phyloP scores from a whole-genome alignment of 2,113 vertebrate species.

The Ptychochromis oligacanthus region DNA sequence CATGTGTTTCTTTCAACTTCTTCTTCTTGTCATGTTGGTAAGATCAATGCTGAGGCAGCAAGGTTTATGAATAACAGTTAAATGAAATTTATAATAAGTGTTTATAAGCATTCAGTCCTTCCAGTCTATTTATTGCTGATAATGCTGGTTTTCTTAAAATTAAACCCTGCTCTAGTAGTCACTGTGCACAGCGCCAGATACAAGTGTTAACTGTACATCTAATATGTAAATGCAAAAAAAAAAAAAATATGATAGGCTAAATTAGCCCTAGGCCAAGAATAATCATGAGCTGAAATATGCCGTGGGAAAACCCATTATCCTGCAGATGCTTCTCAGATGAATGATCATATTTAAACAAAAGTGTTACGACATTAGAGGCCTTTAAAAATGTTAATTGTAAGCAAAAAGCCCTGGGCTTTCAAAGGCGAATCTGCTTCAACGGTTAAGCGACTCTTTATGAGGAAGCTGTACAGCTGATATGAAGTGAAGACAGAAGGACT shows the following conservation, averaged over 20 bases:
- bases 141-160: neutral
- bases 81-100: neutral
- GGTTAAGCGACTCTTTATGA: constrained; percentile 9
- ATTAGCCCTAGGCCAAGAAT: constrained; percentile 28
- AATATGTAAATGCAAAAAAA: constrained; percentile 30
- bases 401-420: constrained; percentile 38
- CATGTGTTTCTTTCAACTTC: neutral
- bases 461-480: constrained; percentile 2
- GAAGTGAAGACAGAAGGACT: constrained; percentile 5
- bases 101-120: neutral
- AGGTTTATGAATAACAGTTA: neutral
- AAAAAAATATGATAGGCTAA: constrained; percentile 13
- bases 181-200: constrained; percentile 1
- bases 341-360: constrained; percentile 52
- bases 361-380: constrained; percentile 55
- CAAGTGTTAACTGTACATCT: constrained; percentile 19
- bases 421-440: constrained; percentile 21
- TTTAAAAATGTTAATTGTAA: constrained; percentile 64
- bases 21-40: neutral
- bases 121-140: neutral
- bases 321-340: constrained; percentile 54
- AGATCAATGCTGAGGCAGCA: neutral
- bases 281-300: constrained; percentile 31
- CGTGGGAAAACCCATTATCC: constrained; percentile 40
- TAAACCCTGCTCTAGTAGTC: neutral